phyloP scores from a whole-genome alignment of 1,140 invertebrate genomes.

The Lepidotrigona ventralis region DNA sequence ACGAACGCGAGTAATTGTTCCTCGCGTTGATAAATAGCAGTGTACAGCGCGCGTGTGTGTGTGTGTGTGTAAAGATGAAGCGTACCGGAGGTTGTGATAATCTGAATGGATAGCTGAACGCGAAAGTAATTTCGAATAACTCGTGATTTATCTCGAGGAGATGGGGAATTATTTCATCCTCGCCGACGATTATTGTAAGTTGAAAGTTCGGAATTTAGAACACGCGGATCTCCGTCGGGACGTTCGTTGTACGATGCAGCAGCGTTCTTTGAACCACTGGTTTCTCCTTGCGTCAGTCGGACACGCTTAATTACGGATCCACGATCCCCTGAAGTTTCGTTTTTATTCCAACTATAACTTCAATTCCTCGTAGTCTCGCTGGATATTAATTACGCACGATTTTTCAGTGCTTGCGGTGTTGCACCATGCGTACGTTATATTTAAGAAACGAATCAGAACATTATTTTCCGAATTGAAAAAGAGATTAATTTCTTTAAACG shows the following conservation, averaged over 20 bases:
- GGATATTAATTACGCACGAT: not conserved
- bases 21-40: slow-evolving; percentile 5
- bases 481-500: not conserved
- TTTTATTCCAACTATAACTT: not conserved
- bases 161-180: not conserved
- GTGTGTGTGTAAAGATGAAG: not conserved
- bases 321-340: not conserved
- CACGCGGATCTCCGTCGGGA: not conserved
- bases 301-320: not conserved
- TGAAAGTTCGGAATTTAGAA: not conserved
- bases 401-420: not conserved
- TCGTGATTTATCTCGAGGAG: not conserved
- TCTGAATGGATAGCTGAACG: slow-evolving; percentile 21
- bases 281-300: not conserved
- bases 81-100: slow-evolving; percentile 6
- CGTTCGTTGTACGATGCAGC: not conserved
- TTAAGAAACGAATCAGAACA: no score
- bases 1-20: slow-evolving; percentile 17
- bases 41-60: not conserved
- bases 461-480: not conserved
- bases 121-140: slow-evolving; percentile 3
- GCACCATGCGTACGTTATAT: no score
- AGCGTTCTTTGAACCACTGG: not conserved
- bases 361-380: not conserved
- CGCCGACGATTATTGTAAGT: not conserved